phyloP scores from a whole-genome alignment of 1,140 invertebrate species.

The Zaprionus davidi region DNA sequence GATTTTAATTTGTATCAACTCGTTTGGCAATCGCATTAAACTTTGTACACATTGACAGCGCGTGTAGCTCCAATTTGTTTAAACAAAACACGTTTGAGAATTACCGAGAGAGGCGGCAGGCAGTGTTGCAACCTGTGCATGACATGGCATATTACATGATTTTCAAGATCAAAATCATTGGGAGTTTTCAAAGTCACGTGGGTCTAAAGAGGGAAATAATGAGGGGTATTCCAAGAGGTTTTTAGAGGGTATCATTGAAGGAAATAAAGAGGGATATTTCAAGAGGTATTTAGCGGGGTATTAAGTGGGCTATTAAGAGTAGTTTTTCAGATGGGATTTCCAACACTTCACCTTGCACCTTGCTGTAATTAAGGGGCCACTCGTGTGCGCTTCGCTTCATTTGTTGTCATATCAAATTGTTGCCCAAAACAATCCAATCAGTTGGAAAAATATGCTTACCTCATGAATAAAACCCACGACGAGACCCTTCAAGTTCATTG shows the following conservation, averaged over 20 bases:
- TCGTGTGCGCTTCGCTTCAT: too few relatives aligned
- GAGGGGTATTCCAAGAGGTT: neutral
- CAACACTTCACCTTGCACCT: neutral
- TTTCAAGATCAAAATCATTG: constrained; percentile 12
- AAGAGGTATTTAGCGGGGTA: neutral
- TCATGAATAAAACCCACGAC: neutral
- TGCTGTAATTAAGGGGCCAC: neutral
- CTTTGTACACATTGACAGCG: neutral
- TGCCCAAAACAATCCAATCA: constrained; percentile 32
- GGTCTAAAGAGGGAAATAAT: neutral
- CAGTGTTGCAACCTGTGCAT: constrained; percentile 6
- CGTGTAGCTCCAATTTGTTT: neutral
- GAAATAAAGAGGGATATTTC: neutral
- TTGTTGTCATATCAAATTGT: neutral
- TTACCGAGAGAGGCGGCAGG: constrained; percentile 1
- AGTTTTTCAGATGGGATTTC: neutral
- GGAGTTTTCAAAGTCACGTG: constrained; percentile 10
- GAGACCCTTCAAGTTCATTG: constrained; percentile 58
- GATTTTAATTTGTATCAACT: neutral
- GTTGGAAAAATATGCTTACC: constrained; percentile 35
- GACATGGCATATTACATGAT: constrained; percentile 16
- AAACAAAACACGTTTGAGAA: neutral
- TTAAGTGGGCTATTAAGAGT: neutral
- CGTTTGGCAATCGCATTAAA: neutral
- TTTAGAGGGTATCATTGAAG: neutral